A percentile compares a stretch with the other conserved stretches of the same genome.
These are phyloP conservation scores for Drosophila parabipectinata DNA, from an alignment of 1,140 invertebrate species.

Conservation along the genomic window DNA sequence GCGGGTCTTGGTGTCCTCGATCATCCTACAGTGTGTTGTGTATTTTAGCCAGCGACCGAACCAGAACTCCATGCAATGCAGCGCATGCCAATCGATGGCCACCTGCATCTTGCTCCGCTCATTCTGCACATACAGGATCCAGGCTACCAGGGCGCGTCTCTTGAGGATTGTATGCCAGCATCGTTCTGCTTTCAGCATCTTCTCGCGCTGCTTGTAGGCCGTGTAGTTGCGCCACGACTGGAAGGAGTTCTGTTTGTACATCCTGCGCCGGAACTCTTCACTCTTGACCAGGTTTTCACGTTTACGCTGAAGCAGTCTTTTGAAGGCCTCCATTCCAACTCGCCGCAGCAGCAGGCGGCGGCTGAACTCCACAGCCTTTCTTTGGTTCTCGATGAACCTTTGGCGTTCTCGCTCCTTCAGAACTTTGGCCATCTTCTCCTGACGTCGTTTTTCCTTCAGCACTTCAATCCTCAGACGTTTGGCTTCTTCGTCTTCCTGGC, in stretches of 20 bases:
- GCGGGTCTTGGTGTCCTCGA: slow-evolving; percentile 84
- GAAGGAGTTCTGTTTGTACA: slow-evolving; percentile 85
- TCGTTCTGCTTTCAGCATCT: slow-evolving; percentile 84
- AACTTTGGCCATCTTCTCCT: slow-evolving; percentile 86
- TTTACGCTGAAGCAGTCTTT: slow-evolving; percentile 84
- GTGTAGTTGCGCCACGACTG: slow-evolving; percentile 85
- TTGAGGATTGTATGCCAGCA: slow-evolving; percentile 84
- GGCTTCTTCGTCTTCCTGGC: slow-evolving; percentile 86
- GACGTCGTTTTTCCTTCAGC: slow-evolving; percentile 86
- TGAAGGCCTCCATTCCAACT: slow-evolving; percentile 85
- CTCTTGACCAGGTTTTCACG: slow-evolving; percentile 85
- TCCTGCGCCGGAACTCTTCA: slow-evolving; percentile 83
- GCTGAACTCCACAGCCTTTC: slow-evolving; percentile 86
- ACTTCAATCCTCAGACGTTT: slow-evolving; percentile 86
- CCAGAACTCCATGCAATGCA: slow-evolving; percentile 85
- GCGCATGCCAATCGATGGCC: slow-evolving; percentile 87
- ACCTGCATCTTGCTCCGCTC: slow-evolving; percentile 85
- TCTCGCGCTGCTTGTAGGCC: slow-evolving; percentile 84
- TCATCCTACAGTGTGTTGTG: slow-evolving; percentile 82
- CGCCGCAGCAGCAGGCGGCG: slow-evolving; percentile 85
- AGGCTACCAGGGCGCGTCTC: slow-evolving; percentile 75
- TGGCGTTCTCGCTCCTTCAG: slow-evolving; percentile 85
- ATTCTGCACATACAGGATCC: slow-evolving; percentile 83
- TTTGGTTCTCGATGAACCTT: slow-evolving; percentile 84
- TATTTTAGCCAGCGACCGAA: slow-evolving; percentile 85